phyloP scores from a whole-genome alignment of 2,797 vertebrate species.

The Falco biarmicus region DNA sequence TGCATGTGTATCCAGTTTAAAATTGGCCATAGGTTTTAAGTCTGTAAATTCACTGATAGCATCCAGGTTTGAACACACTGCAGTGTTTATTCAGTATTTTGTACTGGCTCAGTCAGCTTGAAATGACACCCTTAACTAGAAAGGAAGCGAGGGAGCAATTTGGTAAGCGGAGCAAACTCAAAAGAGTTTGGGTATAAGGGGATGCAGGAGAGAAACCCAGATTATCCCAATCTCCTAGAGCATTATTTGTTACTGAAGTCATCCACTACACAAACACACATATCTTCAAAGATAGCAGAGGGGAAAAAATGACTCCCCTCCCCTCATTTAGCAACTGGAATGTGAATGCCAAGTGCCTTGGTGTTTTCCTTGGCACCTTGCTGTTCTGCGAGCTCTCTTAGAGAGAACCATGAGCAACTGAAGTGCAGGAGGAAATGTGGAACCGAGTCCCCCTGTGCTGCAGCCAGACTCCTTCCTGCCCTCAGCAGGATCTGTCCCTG shows the following conservation, averaged over 20 bases:
- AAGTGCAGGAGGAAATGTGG: background rate
- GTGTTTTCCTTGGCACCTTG: background rate
- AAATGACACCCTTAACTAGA: background rate
- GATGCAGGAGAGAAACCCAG: background rate
- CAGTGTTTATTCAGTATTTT: background rate
- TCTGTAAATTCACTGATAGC: background rate
- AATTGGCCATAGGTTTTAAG: background rate
- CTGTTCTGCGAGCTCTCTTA: background rate
- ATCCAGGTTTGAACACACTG: background rate
- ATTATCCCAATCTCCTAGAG: background rate
- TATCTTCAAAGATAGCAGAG: background rate
- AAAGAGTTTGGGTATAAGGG: background rate
- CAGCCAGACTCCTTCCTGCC: background rate
- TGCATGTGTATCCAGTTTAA: background rate
- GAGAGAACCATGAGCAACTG: background rate
- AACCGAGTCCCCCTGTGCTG: background rate
- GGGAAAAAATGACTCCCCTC: background rate
- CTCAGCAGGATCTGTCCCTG: background rate
- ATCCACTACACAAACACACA: background rate
- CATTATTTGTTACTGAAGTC: background rate
- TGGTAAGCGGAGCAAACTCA: background rate
- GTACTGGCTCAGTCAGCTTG: background rate
- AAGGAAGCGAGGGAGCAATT: background rate
- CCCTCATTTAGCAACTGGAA: background rate
- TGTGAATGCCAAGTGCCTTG: fast-evolving